Evolutionary conservation across 1,140 invertebrate species (phyloP).

Genomic region (Drosophila pachea): DNA sequence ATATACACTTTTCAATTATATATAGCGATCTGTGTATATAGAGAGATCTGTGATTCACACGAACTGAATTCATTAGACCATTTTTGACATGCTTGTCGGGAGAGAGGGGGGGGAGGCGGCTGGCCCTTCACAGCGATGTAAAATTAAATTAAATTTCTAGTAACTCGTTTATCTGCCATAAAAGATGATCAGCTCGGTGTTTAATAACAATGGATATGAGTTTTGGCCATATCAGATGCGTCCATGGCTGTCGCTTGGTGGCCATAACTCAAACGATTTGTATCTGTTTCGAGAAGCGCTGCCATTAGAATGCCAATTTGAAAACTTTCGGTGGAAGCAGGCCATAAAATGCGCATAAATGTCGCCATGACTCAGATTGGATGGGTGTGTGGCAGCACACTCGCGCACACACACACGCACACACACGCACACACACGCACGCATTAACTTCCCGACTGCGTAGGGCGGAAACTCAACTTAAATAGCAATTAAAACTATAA

Average conservation of each 20-base stretch:
- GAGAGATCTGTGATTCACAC: too few relatives aligned
- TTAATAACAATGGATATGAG: constrained; percentile 55
- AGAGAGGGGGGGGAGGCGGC: too few relatives aligned
- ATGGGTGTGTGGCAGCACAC: constrained; percentile 25
- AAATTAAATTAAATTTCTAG: constrained; percentile 44
- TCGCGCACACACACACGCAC: constrained; percentile 30
- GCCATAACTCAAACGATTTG: constrained; percentile 67
- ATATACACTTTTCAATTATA: too few relatives aligned
- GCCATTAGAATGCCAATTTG: constrained; percentile 74
- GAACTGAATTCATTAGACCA: too few relatives aligned
- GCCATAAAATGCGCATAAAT: constrained; percentile 71
- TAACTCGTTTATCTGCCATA: constrained; percentile 46
- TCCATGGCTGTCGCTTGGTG: constrained; percentile 48
- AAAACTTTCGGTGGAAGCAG: constrained; percentile 69
- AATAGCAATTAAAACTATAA: constrained; percentile 74
- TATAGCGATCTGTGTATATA: neutral
- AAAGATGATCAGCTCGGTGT: constrained; percentile 32
- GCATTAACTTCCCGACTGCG: constrained; percentile 57
- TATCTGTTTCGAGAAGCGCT: constrained; percentile 73
- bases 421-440: neutral
- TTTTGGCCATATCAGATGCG: constrained; percentile 67
- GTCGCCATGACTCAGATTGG: constrained; percentile 65
- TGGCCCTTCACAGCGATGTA: neutral
- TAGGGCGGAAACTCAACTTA: constrained; percentile 67
- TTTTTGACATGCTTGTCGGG: too few relatives aligned